phyloP scores from a whole-genome alignment of 2,888 invertebrate genomes.

The Dione vanillae region DNA sequence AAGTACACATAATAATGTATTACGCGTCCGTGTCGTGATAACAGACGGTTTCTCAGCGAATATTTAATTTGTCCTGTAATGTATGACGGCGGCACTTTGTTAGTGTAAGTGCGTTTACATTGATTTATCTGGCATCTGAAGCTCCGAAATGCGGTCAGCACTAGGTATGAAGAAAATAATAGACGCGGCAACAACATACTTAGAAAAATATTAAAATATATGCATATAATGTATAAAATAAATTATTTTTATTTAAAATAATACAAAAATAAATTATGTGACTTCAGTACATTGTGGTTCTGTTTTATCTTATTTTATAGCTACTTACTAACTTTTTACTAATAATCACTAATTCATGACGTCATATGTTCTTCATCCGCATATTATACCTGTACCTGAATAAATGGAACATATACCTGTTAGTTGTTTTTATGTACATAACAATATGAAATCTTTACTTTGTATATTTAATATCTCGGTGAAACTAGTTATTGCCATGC shows the following conservation, averaged over 20 bases:
- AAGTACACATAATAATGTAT: neutral
- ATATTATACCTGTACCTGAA: no score
- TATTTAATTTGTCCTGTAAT: slow-evolving; percentile 35
- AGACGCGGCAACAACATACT: neutral
- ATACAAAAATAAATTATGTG: neutral
- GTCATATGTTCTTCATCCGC: neutral
- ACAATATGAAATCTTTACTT: neutral
- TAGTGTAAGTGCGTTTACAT: slow-evolving; percentile 40
- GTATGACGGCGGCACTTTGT: slow-evolving; percentile 37
- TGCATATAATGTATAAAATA: neutral
- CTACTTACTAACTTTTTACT: neutral
- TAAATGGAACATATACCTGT: neutral
- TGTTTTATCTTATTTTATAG: neutral
- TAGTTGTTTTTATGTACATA: neutral
- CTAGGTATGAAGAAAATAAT: neutral
- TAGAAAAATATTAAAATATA: neutral
- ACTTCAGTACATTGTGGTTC: neutral
- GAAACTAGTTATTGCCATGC: slow-evolving; percentile 1
- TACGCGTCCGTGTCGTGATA: slow-evolving; percentile 20
- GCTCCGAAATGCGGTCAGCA: slow-evolving; percentile 41
- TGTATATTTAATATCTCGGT: neutral
- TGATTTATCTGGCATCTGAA: slow-evolving; percentile 44
- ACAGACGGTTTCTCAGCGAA: slow-evolving; percentile 20
- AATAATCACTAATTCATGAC: neutral
- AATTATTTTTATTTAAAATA: neutral